Conservation (phyloP, 2,888 invertebrate species). For the Anagyrus pseudococci region DNA sequence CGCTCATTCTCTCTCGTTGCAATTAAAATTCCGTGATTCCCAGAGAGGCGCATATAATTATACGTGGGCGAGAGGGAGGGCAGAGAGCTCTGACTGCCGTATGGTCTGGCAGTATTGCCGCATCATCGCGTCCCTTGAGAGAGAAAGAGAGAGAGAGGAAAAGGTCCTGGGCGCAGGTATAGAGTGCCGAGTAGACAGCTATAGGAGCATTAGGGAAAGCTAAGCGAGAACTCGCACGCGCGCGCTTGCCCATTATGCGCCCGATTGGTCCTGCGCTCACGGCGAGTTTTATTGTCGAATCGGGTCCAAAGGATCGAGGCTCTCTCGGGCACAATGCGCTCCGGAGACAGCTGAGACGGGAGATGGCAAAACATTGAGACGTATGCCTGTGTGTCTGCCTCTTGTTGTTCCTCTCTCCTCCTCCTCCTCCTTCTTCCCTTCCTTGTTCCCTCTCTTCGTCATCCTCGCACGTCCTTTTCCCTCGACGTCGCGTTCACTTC, state of each 20-base stretch:
- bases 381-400: constrained; percentile 56
- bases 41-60: too few relatives aligned
- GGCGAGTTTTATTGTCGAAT: constrained; percentile 51
- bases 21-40: too few relatives aligned
- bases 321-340: not conserved
- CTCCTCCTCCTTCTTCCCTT: too few relatives aligned
- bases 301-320: constrained; percentile 21
- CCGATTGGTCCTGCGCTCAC: not conserved
- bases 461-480: too few relatives aligned
- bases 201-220: not conserved
- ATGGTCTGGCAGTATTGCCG: too few relatives aligned
- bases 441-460: too few relatives aligned
- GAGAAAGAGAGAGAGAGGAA: constrained; percentile 8
- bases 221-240: not conserved
- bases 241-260: not conserved
- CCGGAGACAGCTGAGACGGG: constrained; percentile 56
- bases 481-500: constrained; percentile 33
- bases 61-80: too few relatives aligned
- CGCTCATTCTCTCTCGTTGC: too few relatives aligned
- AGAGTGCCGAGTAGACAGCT: not conserved
- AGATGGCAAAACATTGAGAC: constrained; percentile 58
- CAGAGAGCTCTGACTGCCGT: too few relatives aligned
- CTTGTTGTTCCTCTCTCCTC: constrained; percentile 56
- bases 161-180: constrained; percentile 2
- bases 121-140: too few relatives aligned